These are phyloP conservation scores for Lagocephalus sceleratus DNA, from an alignment of 2,797 vertebrate genomes.

Conservation along the genomic window DNA sequence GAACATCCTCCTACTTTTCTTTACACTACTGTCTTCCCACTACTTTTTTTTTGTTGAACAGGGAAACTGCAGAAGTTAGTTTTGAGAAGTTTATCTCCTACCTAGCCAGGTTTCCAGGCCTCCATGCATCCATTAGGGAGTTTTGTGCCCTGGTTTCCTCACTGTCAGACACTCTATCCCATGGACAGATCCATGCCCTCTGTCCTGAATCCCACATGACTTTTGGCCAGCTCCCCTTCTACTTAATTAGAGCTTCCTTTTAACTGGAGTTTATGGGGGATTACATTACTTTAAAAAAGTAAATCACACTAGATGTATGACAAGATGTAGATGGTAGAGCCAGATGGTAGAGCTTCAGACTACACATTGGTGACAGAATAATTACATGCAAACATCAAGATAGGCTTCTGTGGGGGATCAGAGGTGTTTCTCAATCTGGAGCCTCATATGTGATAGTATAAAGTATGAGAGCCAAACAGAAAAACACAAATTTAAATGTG, in stretches of 20 bases:
- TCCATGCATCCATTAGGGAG: conserved; percentile 53
- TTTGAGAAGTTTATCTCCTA: conserved; percentile 23
- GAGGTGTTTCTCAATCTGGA: neutral
- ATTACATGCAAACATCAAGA: no score
- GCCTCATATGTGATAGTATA: conserved; percentile 10
- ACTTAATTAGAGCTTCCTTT: conserved; percentile 12
- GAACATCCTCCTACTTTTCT: conserved; percentile 52
- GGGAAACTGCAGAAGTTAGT: conserved; percentile 31
- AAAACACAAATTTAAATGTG: conserved; percentile 33
- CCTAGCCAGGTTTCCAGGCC: conserved; percentile 25
- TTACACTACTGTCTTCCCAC: conserved; percentile 13
- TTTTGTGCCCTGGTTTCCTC: conserved; percentile 62
- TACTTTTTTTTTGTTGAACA: conserved; percentile 20
- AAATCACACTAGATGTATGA: no score
- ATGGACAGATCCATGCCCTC: conserved; percentile 23
- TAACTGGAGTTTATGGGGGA: conserved; percentile 1
- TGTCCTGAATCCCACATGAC: conserved; percentile 15
- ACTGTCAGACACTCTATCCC: conserved; percentile 41
- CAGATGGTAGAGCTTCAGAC: no score
- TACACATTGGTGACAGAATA: neutral
- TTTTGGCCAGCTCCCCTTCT: conserved; percentile 43
- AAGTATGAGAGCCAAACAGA: conserved; percentile 18
- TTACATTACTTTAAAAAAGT: no score
- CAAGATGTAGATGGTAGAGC: no score
- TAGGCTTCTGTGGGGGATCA: neutral